phyloP scores from a whole-genome alignment of 2,797 vertebrate species.

The Etheostoma nigrum region DNA sequence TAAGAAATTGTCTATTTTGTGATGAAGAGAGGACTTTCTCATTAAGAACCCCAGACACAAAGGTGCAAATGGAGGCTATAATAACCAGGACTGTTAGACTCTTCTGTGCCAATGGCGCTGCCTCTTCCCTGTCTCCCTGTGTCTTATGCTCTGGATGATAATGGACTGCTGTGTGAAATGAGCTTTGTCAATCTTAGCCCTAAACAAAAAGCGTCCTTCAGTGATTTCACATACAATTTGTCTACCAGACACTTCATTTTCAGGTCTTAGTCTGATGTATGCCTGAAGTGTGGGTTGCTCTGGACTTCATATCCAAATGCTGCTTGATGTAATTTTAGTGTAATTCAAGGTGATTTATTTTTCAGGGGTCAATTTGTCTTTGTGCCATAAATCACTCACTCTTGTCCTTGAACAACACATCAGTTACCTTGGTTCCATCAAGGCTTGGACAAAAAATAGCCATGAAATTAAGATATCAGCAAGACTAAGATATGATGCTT shows the following conservation, averaged over 20 bases:
- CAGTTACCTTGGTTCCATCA: constrained; percentile 18
- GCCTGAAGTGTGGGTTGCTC: constrained; percentile 35
- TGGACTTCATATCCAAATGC: constrained; percentile 8
- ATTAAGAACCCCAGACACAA: constrained; percentile 35
- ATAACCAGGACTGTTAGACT: constrained; percentile 37
- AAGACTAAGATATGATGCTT: constrained; percentile 17
- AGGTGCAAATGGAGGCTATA: constrained; percentile 57
- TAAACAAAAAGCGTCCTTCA: constrained; percentile 45
- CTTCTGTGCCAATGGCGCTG: constrained; percentile 31
- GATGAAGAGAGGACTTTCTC: constrained; percentile 40
- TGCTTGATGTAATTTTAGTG: constrained; percentile 15
- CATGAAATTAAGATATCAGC: constrained; percentile 2
- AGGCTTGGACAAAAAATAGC: not conserved
- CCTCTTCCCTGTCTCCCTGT: constrained; percentile 26
- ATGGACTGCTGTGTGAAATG: constrained; percentile 65
- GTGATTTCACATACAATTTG: constrained; percentile 48
- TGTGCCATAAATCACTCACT: constrained; percentile 35
- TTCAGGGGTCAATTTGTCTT: constrained; percentile 43
- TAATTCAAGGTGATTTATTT: constrained; percentile 50
- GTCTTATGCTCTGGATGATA: constrained; percentile 46
- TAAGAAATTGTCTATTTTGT: constrained; percentile 39
- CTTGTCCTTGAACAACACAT: constrained; percentile 41
- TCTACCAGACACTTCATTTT: constrained; percentile 55
- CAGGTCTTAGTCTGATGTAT: constrained; percentile 52
- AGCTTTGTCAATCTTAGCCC: constrained; percentile 61